Evolutionary conservation across 2,888 invertebrate genomes (phyloP).

Genomic region (Polymixis lichenea): DNA sequence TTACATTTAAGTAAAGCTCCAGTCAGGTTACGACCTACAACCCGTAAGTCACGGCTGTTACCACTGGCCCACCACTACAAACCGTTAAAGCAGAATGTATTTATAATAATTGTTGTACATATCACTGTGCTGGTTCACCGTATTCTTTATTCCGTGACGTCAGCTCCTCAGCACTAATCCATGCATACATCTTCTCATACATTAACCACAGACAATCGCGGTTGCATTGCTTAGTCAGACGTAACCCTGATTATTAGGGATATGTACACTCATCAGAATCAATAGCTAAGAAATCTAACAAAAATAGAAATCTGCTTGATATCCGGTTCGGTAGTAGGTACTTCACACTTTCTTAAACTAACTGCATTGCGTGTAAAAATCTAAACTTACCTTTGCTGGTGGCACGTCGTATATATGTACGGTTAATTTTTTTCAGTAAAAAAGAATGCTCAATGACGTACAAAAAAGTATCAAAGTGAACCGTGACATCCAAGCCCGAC

Average conservation of each 20-base stretch:
- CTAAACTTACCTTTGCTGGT: slow-evolving; percentile 28
- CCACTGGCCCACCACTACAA: no score
- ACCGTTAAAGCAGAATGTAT: background rate
- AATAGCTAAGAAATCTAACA: slow-evolving; percentile 25
- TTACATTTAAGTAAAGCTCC: no score
- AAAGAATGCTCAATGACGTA: slow-evolving; percentile 43
- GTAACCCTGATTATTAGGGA: slow-evolving; percentile 32
- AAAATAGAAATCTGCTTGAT: slow-evolving; percentile 60
- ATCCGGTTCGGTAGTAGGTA: slow-evolving; percentile 55
- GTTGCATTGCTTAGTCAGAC: slow-evolving; percentile 26
- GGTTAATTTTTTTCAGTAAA: slow-evolving; percentile 32
- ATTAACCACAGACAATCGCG: slow-evolving; percentile 6
- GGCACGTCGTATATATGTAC: slow-evolving; percentile 31
- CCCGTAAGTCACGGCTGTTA: no score
- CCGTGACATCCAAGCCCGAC: slow-evolving; percentile 58
- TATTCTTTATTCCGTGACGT: slow-evolving; percentile 24
- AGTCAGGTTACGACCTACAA: no score
- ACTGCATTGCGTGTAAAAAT: slow-evolving; percentile 57
- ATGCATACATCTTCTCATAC: slow-evolving; percentile 13
- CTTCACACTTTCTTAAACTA: slow-evolving; percentile 62
- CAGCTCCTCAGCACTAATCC: slow-evolving; percentile 9
- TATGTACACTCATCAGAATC: slow-evolving; percentile 31
- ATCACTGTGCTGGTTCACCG: background rate
- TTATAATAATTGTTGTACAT: background rate
- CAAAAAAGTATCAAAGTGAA: slow-evolving; percentile 58